Evolutionary conservation across 2,888 invertebrate species (phyloP).

Genomic region (Pseudococcus viburni): DNA sequence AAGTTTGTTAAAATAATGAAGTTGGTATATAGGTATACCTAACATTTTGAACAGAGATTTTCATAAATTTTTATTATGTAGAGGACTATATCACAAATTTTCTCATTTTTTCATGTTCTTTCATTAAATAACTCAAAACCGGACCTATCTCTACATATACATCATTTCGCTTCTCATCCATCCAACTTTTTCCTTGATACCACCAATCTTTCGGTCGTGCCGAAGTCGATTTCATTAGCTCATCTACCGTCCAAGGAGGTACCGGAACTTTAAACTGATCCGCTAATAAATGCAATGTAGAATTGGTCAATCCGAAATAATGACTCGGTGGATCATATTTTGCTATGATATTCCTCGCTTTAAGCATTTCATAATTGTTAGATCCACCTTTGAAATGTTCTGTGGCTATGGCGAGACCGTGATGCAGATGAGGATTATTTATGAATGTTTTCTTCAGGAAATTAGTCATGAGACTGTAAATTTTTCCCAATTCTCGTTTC

Average conservation of each 20-base stretch:
- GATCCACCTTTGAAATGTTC: neutral
- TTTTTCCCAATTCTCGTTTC: constrained; percentile 3
- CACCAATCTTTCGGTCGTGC: neutral
- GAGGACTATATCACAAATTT: neutral
- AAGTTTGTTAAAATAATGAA: too few species aligned
- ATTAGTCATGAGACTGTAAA: neutral
- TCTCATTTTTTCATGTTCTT: neutral
- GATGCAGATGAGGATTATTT: neutral
- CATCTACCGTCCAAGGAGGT: neutral
- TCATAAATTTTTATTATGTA: neutral
- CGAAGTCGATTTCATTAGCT: neutral
- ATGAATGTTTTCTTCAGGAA: neutral
- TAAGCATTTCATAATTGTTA: neutral
- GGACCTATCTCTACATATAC: neutral
- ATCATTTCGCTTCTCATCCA: neutral
- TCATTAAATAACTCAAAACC: constrained; percentile 2
- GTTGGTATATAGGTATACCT: too few species aligned
- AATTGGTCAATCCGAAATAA: constrained; percentile 11
- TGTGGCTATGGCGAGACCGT: neutral
- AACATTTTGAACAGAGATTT: too few species aligned
- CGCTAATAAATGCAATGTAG: neutral
- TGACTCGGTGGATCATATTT: neutral
- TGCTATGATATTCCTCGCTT: neutral
- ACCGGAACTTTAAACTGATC: neutral
- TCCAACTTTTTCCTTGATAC: neutral